Conservation (phyloP, 2,888 invertebrate genomes). For the Aricia artaxerxes region DNA sequence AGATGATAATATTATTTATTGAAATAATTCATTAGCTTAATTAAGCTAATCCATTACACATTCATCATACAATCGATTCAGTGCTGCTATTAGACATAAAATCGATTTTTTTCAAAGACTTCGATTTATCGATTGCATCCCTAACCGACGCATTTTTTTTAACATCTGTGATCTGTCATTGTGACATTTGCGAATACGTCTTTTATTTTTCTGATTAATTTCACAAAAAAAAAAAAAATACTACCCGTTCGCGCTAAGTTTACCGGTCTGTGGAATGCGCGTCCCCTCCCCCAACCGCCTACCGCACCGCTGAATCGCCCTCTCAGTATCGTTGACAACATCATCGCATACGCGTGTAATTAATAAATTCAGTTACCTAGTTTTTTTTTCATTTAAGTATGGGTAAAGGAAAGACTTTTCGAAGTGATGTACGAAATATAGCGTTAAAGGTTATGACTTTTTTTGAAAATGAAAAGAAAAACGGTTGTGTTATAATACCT, state of each 20-base stretch:
- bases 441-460: background rate
- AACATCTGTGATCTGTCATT: too few species aligned
- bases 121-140: too few species aligned
- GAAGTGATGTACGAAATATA: background rate
- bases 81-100: too few species aligned
- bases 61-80: too few species aligned
- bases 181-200: too few species aligned
- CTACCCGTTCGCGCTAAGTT: background rate
- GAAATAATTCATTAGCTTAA: too few species aligned
- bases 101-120: too few species aligned
- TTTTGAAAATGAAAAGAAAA: background rate
- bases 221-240: background rate
- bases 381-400: background rate
- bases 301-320: constrained; percentile 1
- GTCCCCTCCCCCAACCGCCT: background rate
- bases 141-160: too few species aligned
- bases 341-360: constrained; percentile 1
- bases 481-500: constrained; percentile 1
- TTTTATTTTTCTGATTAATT: too few species aligned
- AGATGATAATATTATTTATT: too few species aligned
- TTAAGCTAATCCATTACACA: too few species aligned
- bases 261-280: background rate
- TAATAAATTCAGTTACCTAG: background rate
- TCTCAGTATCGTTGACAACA: background rate
- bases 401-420: constrained; percentile 1